Percentiles rank a stretch among this genome's conserved stretches.
phyloP scores from a whole-genome alignment of 2,888 invertebrate species.

The Caenorhabditis sinica region DNA sequence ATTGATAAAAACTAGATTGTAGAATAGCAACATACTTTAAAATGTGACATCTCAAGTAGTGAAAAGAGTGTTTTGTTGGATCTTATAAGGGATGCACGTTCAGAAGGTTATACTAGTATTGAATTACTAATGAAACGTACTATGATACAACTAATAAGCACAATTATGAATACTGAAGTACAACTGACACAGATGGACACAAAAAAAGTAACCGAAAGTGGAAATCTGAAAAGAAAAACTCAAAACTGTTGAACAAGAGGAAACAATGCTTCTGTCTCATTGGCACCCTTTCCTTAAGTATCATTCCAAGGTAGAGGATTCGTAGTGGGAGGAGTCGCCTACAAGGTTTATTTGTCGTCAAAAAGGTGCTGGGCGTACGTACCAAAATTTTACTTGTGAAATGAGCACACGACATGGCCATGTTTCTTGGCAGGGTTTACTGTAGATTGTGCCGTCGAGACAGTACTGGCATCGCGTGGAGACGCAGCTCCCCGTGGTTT shows the following conservation, averaged over 20 bases:
- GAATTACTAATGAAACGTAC: conserved; percentile 38
- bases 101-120: conserved; percentile 16
- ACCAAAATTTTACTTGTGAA: conserved; percentile 64
- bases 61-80: conserved; percentile 9
- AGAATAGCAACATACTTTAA: background rate
- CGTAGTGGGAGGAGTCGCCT: conserved; percentile 47
- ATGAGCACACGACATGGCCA: conserved; percentile 62
- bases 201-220: background rate
- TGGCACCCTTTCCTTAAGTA: conserved; percentile 59
- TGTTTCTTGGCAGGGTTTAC: conserved; percentile 53
- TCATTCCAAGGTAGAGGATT: conserved; percentile 31
- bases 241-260: background rate
- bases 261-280: conserved; percentile 55
- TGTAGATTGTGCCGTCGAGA: conserved; percentile 40
- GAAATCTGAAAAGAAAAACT: background rate
- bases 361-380: conserved; percentile 55
- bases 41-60: background rate
- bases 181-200: background rate
- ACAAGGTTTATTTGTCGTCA: conserved; percentile 61
- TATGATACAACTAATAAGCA: conserved; percentile 1
- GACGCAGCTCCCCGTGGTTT: conserved; percentile 43
- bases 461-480: background rate
- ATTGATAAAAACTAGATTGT: background rate
- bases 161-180: background rate
- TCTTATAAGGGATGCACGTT: background rate